Base-by-base conservation (phyloP, 2,888 invertebrate genomes). In the Rugalucina vietnamica region DNA sequence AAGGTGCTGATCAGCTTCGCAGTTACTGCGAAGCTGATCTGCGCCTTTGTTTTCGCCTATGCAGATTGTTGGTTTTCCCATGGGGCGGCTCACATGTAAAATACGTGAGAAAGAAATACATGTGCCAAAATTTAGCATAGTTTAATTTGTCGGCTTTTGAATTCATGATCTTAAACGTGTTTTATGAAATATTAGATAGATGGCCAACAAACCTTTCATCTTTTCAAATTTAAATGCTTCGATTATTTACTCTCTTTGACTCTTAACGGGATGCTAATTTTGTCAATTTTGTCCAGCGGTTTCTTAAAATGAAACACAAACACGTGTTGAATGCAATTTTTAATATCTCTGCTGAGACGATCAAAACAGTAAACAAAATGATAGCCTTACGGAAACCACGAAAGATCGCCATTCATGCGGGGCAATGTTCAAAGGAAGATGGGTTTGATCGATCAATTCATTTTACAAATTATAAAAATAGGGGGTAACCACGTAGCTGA, bases 201-300 rank as follows among this genome's bases (percentile, higher is more conserved):
- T 21, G 34, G 34, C 34, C 65, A 65, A 65, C 8, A 65, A 29
- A 5, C 10, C 65, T 65, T 65, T 65, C 34, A 65, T 65, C 65
- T 65, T 65, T 65, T 65, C 65, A 34, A 4, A 65, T 65, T 27
- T 65, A 65, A 65, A 65, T 29, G 12, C 18, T 12, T 5, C 34
- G 10, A 32, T n/a, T 8, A 65, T 29, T 27, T 65, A 34, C 34
- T 18, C 34, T 24, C 24, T 65, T 65, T 34, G 4, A 65, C 18
- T 34, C 65, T 32, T 65, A 65, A 65, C 34, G 65, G 65, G 65
- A 65, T 34, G 1, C 32, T 34, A 65, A 34, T 34, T 32, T 65
- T 65, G 65, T 65, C 65, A 65, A 65, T 4, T 65, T 65, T 65
- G 65, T 65, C 65, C 29, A 65, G 65, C 24, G 65, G 65, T 65